Evolutionary conservation across 2,113 vertebrate species (phyloP), one percentile per base, ranked within the genome.

Genomic region (human): DNA sequence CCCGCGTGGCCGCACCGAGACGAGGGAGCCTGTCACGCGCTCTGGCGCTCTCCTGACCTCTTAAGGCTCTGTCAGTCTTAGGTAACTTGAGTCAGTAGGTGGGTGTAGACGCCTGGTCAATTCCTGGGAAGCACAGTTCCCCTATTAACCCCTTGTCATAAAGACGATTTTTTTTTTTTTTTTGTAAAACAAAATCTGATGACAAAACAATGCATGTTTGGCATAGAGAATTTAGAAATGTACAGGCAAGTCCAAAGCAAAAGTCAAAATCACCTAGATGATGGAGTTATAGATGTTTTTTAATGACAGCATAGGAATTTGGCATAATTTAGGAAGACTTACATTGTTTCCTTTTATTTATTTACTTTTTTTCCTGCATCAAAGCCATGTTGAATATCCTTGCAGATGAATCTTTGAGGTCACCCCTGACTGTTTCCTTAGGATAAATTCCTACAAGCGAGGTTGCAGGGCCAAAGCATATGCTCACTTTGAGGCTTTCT

Each of bases 21-120:
- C 45, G 22, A 12, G 17, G 16, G n/a, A 32, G 10, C 25, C 0
- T 2, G 6, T 11, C 48, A 1, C 7, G 25, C 8, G 5, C 52
- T 35, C 0, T 0, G 35, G 0, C 18, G 23, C 18, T 64, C 48
- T 43, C 5, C 13, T 6, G 32, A 8, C 3, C 5, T 4, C 25
- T 57, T 52, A 27, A 14, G 20, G 2, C 50, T 38, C 5, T 4
- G 70, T 50, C 30, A 32, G 32, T 25, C 7, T 73, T 22, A 20
- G 1, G 38, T 22, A 50, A 25, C n/a, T 57, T 43, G 20, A 20
- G 64, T 55, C 72, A 30, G 59, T 4, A 12, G 22, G 72, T 17
- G 18, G 10, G 78, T 80, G 48, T 80, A 55, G 91, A 57, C 45
- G 11, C 57, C 17, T 30, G 18, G 7, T 45, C 30, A 32, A 8